Percentiles rank a stretch among this genome's conserved stretches.
These are phyloP conservation scores for Semaprochilodus insignis DNA, from an alignment of 2,797 vertebrate species.

Conservation along the genomic window DNA sequence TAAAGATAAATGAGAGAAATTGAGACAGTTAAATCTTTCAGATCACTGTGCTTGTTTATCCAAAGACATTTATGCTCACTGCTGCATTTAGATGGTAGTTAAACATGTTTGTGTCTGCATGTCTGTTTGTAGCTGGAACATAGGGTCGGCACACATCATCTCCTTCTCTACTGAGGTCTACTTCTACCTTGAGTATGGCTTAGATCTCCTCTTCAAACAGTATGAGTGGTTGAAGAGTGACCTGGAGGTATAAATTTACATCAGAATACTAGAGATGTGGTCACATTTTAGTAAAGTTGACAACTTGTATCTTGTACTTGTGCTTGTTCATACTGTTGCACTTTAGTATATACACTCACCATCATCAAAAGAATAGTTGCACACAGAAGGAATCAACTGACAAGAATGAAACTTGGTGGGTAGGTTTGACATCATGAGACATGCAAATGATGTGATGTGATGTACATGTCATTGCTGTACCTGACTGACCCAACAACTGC, in stretches of 20 bases:
- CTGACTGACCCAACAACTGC: too few species aligned
- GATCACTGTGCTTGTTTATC: not conserved
- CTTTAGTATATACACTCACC: not conserved
- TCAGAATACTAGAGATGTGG: not conserved
- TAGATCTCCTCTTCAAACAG: constrained; percentile 83
- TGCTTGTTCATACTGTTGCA: not conserved
- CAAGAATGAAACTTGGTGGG: too few species aligned
- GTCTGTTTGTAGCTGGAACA: constrained; percentile 82
- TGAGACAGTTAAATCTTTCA: not conserved
- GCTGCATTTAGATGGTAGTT: not conserved
- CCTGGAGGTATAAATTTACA: constrained; percentile 78
- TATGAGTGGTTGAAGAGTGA: constrained; percentile 86
- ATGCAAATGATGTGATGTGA: too few species aligned
- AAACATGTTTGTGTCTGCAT: constrained; percentile 36
- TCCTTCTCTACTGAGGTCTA: constrained; percentile 92
- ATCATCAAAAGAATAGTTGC: too few species aligned
- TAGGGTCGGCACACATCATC: constrained; percentile 87
- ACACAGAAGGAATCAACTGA: too few species aligned
- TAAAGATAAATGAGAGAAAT: not conserved
- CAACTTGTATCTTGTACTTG: too few species aligned
- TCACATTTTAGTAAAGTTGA: not conserved
- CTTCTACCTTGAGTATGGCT: constrained; percentile 83
- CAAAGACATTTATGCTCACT: not conserved
- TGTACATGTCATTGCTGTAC: too few species aligned
- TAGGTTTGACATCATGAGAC: too few species aligned